Base-by-base conservation (phyloP, 2,113 vertebrate genomes). In the Erythrolamprus reginae region DNA sequence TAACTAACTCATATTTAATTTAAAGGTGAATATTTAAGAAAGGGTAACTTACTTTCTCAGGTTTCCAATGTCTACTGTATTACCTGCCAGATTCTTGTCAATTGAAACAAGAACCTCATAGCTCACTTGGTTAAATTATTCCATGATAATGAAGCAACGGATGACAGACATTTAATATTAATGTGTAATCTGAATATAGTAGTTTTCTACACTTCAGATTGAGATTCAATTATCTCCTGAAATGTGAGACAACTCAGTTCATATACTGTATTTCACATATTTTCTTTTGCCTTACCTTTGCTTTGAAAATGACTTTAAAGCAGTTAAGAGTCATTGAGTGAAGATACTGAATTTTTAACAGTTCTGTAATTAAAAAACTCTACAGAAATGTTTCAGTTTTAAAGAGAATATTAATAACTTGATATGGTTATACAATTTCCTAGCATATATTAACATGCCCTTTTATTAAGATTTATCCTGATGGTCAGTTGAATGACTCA, bases 1-100 rank as follows among this genome's bases (percentile, higher is more conserved):
- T 95, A 95, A 90, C 86, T 1, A 86, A 94, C 90, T 82, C 58
- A n/a, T 70, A 91, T 91, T 94, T 93, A 95, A 93, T 94, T 93
- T 93, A 95, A 86, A 88, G 24, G 65, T 91, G 93, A 89, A 92
- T 92, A 47, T 95, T 96, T 93, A 92, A 93, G 93, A 87, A 91
- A 93, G 93, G 84, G 92, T 86, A 92, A 92, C 23, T 61, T 85
- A 82, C 13, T 93, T 50, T 95, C 93, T 95, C 83, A 1, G 33
- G 88, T 95, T 95, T 96, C 93, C 91, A 17, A 82, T 93, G 89
- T 47, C 56, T 92, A 65, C 58, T 65, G 28, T 65, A 89, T 96
- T 92, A 38, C 52, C 84, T 92, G 0, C 56, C n/a, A n/a, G n/a
- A n/a, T n/a, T n/a, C n/a, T 94, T 48, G 51, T 45, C 87, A 88